Base-by-base conservation (phyloP, 2,113 vertebrate genomes). In the Tachycineta bicolor region DNA sequence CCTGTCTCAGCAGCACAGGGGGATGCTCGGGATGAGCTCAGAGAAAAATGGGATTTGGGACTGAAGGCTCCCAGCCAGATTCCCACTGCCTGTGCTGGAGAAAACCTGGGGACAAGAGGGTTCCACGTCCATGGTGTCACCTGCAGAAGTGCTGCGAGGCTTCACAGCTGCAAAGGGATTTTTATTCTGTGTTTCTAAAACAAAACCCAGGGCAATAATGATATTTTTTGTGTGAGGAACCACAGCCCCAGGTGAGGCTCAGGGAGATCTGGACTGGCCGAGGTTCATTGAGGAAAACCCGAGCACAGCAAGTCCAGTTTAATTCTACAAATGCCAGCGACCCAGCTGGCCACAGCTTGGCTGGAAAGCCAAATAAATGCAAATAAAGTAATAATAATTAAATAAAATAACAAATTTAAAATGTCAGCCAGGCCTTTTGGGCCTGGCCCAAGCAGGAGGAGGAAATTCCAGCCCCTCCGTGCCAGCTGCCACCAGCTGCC, bases 1-100 rank as follows among this genome's bases (percentile, higher is more conserved):
- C 31, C 37, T 1, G 5, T 65, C 46, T 20, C 1, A 0, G 46
- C 46, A 79, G 37, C 64, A 18, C 1, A 0, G 8, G 55, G 37
- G 21, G 60, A 20, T 62, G 65, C 46, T 88, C 9, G 11, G 60
- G 56, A 9, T 2, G 20, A 41, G 33, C 33, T 73, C 43, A 37
- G 64, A 17, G 44, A 12, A 37, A 63, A 92, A 6, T 0, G 19
- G 58, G 71, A 50, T 12, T 1, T 10, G 3, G 26, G 59, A 6
- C 3, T 16, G 3, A 46, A 79, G 22, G 63, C 4, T 50, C 11
- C 37, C 39, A 2, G 11, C 23, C n/a, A 22, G 46, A 39, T 50
- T 26, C 53, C 22, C 6, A 2, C 33, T 47, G 49, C 14, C 68
- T 37, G 44, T 1, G 7, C 69, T 73, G 85, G 26, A 11, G 53